Conservation (phyloP, 2,797 vertebrate genomes). For the Merluccius polli region DNA sequence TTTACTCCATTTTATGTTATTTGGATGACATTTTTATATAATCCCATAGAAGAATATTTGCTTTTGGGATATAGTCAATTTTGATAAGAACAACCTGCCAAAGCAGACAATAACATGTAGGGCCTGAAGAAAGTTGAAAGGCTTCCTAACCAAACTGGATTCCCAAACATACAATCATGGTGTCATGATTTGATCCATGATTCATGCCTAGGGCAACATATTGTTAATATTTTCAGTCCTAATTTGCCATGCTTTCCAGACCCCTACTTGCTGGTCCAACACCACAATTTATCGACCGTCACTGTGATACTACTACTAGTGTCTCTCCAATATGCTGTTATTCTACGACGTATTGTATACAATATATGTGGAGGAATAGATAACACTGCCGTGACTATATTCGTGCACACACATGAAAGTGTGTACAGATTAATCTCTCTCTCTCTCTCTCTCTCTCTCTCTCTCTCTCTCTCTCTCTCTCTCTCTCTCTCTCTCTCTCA, state of each 20-base stretch:
- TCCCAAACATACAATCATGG: slow-evolving; percentile 46
- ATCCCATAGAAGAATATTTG: no score
- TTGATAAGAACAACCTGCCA: slow-evolving; percentile 49
- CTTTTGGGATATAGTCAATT: slow-evolving; percentile 24
- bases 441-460: background rate
- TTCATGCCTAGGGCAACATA: slow-evolving; percentile 38
- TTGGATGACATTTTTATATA: no score
- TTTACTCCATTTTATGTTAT: no score
- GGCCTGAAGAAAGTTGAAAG: slow-evolving; percentile 52
- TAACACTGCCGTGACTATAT: slow-evolving; percentile 21
- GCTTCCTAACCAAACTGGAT: slow-evolving; percentile 44
- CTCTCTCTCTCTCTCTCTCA: background rate
- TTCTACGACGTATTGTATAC: slow-evolving; percentile 6
- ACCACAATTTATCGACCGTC: slow-evolving; percentile 59
- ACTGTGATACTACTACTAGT: slow-evolving; percentile 46
- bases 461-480: no score
- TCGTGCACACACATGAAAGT: slow-evolving; percentile 30
- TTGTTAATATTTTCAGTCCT: slow-evolving; percentile 28
- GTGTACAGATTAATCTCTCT: background rate
- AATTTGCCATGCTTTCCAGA: slow-evolving; percentile 34
- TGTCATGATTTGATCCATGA: slow-evolving; percentile 34
- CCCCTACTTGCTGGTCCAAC: slow-evolving; percentile 36
- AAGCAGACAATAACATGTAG: slow-evolving; percentile 56
- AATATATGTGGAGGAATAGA: background rate
- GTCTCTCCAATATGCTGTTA: background rate